Conservation (phyloP, 2,113 vertebrate genomes). For the Labeo rohita region DNA sequence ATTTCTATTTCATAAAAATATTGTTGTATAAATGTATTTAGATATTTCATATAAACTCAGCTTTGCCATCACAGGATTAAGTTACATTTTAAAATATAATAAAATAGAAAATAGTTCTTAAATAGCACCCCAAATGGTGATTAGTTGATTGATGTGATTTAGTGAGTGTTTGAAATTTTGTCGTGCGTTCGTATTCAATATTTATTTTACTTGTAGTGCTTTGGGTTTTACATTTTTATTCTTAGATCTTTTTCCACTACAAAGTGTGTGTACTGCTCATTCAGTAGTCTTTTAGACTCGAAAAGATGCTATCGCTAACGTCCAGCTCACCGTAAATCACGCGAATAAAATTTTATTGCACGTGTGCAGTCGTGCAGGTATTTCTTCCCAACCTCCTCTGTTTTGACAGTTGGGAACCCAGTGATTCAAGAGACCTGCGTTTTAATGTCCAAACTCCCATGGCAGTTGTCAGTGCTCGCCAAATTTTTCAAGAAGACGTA, state of each 20-base stretch:
- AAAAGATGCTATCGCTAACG: slow-evolving; percentile 41
- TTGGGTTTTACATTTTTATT: slow-evolving; percentile 3
- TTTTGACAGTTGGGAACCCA: slow-evolving; percentile 49
- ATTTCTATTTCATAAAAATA: too few relatives aligned
- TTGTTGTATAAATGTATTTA: too few relatives aligned
- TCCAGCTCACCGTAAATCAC: slow-evolving; percentile 38
- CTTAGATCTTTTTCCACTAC: slow-evolving; percentile 20
- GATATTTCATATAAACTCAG: too few relatives aligned
- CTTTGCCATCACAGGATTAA: too few relatives aligned
- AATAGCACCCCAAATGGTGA: too few relatives aligned
- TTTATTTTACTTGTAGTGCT: not conserved
- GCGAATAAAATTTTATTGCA: slow-evolving; percentile 50
- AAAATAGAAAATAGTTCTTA: too few relatives aligned
- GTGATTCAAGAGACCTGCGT: slow-evolving; percentile 55
- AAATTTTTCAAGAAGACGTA: slow-evolving; percentile 52
- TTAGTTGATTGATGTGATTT: too few relatives aligned
- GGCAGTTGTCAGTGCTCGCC: slow-evolving; percentile 45
- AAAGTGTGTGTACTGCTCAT: slow-evolving; percentile 34
- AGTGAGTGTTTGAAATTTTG: too few relatives aligned
- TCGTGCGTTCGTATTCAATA: not conserved
- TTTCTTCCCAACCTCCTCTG: slow-evolving; percentile 27
- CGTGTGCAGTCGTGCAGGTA: slow-evolving; percentile 40
- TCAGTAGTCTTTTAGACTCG: slow-evolving; percentile 32
- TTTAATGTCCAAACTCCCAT: slow-evolving; percentile 53
- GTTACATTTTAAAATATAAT: too few relatives aligned